Conservation (phyloP, 2,797 vertebrate genomes). For the Pseudopleuronectes americanus region DNA sequence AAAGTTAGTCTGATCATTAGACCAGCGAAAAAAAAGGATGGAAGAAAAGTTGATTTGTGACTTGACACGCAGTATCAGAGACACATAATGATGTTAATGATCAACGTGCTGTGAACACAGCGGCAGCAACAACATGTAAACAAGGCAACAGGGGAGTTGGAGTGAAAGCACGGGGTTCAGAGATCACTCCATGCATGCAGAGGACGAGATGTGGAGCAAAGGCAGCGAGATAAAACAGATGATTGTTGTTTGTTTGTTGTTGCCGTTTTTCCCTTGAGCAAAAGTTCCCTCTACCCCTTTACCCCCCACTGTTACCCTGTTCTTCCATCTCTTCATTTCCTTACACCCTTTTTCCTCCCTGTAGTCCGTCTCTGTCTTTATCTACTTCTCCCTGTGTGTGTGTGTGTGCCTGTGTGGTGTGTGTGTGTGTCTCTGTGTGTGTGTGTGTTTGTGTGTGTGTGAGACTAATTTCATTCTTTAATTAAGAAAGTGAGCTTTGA, state of each 20-base stretch:
- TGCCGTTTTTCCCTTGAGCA: slow-evolving; percentile 73
- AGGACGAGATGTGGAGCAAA: slow-evolving; percentile 63
- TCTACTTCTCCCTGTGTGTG: slow-evolving; percentile 1
- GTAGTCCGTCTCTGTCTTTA: slow-evolving; percentile 58
- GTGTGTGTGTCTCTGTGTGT: slow-evolving; percentile 13
- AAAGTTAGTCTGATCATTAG: slow-evolving; percentile 73
- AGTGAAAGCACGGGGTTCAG: slow-evolving; percentile 71
- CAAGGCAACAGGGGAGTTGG: slow-evolving; percentile 80
- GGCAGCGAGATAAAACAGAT: slow-evolving; percentile 73
- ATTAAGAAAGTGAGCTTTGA: slow-evolving; percentile 83
- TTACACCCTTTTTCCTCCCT: slow-evolving; percentile 32
- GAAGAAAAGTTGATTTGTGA: slow-evolving; percentile 70
- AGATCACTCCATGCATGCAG: slow-evolving; percentile 74
- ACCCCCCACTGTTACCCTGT: slow-evolving; percentile 59
- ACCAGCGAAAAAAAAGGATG: slow-evolving; percentile 40
- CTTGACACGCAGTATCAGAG: slow-evolving; percentile 62
- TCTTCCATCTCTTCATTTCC: slow-evolving; percentile 54
- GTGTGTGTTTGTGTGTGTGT: slow-evolving; percentile 3
- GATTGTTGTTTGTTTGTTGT: slow-evolving; percentile 82
- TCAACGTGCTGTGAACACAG: slow-evolving; percentile 55
- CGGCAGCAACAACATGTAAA: slow-evolving; percentile 72
- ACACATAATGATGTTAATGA: slow-evolving; percentile 79
- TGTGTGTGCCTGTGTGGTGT: slow-evolving; percentile 6
- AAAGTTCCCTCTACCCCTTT: slow-evolving; percentile 65
- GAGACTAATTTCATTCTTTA: slow-evolving; percentile 61